These are phyloP conservation scores for Steinernema scapterisci DNA, from an alignment of 2,888 invertebrate species.

Conservation along the genomic window DNA sequence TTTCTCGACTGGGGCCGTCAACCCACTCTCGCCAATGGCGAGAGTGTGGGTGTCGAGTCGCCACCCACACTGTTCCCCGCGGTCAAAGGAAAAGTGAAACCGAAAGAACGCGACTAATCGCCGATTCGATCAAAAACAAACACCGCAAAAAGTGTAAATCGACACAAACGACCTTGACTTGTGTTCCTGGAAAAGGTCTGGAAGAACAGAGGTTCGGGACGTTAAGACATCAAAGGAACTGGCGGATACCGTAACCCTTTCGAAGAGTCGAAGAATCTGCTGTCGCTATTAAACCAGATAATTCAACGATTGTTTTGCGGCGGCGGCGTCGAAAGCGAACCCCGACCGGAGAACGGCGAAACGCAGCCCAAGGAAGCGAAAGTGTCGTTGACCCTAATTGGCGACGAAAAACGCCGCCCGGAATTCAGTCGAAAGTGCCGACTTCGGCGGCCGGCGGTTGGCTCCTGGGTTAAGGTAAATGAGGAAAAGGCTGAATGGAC, in stretches of 20 bases:
- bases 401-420: background rate
- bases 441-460: background rate
- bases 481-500: too few species aligned
- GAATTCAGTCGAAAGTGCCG: background rate
- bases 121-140: background rate
- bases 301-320: conserved; percentile 1
- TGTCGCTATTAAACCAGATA: background rate
- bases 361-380: background rate
- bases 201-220: background rate
- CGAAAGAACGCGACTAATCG: background rate
- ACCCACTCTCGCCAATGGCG: background rate
- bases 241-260: background rate
- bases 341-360: background rate
- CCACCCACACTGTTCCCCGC: background rate
- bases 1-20: background rate
- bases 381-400: conserved; percentile 31
- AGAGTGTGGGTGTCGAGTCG: background rate
- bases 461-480: background rate
- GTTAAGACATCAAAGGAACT: background rate
- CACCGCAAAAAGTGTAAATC: too few species aligned
- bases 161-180: too few species aligned
- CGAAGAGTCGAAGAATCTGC: background rate
- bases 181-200: too few species aligned
- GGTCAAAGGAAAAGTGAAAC: background rate
- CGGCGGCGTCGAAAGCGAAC: conserved; percentile 2